Base-by-base conservation (phyloP, 2,888 invertebrate genomes). In the Netelia inedita region DNA sequence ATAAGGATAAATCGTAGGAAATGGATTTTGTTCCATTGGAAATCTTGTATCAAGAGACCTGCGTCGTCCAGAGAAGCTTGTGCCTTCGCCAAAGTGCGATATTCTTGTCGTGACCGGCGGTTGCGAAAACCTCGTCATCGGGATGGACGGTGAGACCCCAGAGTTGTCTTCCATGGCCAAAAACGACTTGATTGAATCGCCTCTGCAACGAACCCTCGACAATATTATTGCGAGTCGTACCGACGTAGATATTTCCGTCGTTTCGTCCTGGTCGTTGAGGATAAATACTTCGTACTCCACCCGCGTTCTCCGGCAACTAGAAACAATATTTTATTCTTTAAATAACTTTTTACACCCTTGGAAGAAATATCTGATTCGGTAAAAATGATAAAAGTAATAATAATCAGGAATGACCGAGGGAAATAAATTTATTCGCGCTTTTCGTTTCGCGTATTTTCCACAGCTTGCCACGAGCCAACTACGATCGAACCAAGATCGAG, bases 11-110 rank as follows among this genome's bases (percentile, higher is more conserved):
- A 57, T 78, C 41, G 35, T 0, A 35, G 28, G 35, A 14, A 35
- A 61, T 69, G 28, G 3, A 43, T 63, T 50, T 41, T 66, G 43
- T 79, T 59, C 28, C 35, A 43, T 57, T 1, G 19, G 35, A 35
- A 73, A 28, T 57, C 23, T 8, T 10, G 53, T 75, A n/a, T 46
- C 35, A 2, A 68, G 16, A 28, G 92, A 98, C 97, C 95, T 97
- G 97, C 57, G 97, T 96, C 75, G 96, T 97, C 97, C 98, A 98
- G 63, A 98, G 95, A 11, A 98, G 95, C 94, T 97, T 97, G 92
- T 98, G 98, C 83, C 97, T 96, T 84, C 97, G 96, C 98, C 98
- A 98, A 63, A 98, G 94, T 1, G 98, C 98, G 86, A 98, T 97
- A 89, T 97, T 97, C 92, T 98, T 97, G 93, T 98, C 98, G 90